Evolutionary conservation across 2,888 invertebrate species (phyloP), one percentile per base, ranked within the genome.

Genomic region (Prosopocoilus inquinatus): DNA sequence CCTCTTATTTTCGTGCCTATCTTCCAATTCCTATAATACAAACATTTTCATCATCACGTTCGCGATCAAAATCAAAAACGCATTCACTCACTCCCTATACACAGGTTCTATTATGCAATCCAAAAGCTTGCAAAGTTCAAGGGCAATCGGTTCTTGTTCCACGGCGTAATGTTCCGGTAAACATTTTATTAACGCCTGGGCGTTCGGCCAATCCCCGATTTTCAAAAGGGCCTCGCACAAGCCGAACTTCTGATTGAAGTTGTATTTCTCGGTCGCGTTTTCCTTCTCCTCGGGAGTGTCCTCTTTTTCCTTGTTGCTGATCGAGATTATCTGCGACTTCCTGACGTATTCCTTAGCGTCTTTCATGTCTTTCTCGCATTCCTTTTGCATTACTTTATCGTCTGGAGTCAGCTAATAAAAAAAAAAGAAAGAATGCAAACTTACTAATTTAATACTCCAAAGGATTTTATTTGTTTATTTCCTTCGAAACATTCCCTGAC

Each of bases 191-290:
- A 99, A 80, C 62, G 83, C 82, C 58, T 87, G 84, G 2, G 94
- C 94, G 69, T 90, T 90, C 12, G 86, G 83, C 97, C 97, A 98
- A 66, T 94, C 94, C 1, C 94, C 96, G 62, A 95, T 86, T 61
- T 86, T 84, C 7, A 98, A 75, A 46, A 97, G 78, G 0, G 96
- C 94, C 74, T 95, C 93, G 67, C 94, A 90, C 16, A 99, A 81
- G 20, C 95, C 93, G 67, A 96, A 85, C 78, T 98, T 98, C 77
- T 99, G 97, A 80, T 99, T 98, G 48, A 76, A 79, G 71, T 81
- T 79, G 66, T 64, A 75, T 64, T 63, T 72, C 64, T 89, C 89
- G 78, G 84, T 83, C 50, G 82, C 79, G 69, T 83, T 85, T 63
- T 87, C 85, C 67, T 85, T 86, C 59, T 88, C 89, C 67, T 90